Percentiles rank a stretch among this genome's conserved stretches.
phyloP scores from a whole-genome alignment of 2,888 invertebrate species.

The Ichneumon xanthorius region DNA sequence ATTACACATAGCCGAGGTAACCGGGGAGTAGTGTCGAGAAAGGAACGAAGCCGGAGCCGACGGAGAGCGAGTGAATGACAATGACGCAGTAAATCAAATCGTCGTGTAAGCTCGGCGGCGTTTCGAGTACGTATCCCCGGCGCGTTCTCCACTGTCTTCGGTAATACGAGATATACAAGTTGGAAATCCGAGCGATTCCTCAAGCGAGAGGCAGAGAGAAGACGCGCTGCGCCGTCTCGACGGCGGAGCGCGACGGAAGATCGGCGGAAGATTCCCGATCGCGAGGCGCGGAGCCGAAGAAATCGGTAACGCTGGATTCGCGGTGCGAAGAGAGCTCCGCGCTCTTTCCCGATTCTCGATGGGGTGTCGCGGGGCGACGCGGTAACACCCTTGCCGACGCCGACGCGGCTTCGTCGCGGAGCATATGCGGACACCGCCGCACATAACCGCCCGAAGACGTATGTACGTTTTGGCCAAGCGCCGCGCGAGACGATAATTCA shows the following conservation, averaged over 20 bases:
- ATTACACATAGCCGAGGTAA: slow-evolving; percentile 57
- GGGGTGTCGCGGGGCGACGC: slow-evolving; percentile 69
- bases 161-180: slow-evolving; percentile 70
- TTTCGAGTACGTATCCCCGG: slow-evolving; percentile 33
- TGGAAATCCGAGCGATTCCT: slow-evolving; percentile 70
- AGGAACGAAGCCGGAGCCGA: slow-evolving; percentile 53
- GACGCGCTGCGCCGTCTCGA: slow-evolving; percentile 2
- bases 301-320: slow-evolving; percentile 28
- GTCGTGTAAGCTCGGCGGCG: slow-evolving; percentile 63
- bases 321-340: slow-evolving; percentile 61
- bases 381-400: slow-evolving; percentile 67
- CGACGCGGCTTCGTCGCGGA: slow-evolving; percentile 58
- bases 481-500: slow-evolving; percentile 83
- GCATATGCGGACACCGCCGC: slow-evolving; percentile 59
- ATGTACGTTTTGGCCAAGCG: slow-evolving; percentile 81
- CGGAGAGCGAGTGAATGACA: slow-evolving; percentile 62
- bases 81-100: slow-evolving; percentile 72
- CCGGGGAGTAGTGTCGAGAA: slow-evolving; percentile 45
- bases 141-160: slow-evolving; percentile 32
- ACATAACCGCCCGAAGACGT: slow-evolving; percentile 75
- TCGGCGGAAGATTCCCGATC: slow-evolving; percentile 55
- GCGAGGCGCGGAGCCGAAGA: slow-evolving; percentile 9
- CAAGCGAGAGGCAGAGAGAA: slow-evolving; percentile 59
- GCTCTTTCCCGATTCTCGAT: slow-evolving; percentile 68
- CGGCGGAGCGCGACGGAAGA: background rate